phyloP scores from a whole-genome alignment of 2,888 invertebrate species.

The Asteroscopus sphinx region DNA sequence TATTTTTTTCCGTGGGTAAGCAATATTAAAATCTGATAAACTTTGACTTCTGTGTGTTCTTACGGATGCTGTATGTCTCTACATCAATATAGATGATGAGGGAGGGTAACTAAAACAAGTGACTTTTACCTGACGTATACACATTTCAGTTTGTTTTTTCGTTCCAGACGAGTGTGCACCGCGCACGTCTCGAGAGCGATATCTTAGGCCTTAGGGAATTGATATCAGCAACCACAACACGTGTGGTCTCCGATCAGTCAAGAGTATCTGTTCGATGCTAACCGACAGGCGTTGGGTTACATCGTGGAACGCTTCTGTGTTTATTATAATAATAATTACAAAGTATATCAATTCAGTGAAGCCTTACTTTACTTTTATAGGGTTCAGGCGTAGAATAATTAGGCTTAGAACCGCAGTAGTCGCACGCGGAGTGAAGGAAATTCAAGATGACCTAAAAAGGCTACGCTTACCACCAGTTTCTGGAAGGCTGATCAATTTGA shows the following conservation, averaged over 20 bases:
- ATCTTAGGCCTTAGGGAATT: conserved; percentile 32
- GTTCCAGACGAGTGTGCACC: conserved; percentile 29
- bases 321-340: conserved; percentile 21
- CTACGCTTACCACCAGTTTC: too few relatives aligned
- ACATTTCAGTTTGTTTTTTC: background rate
- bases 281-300: conserved; percentile 71
- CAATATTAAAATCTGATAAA: too few relatives aligned
- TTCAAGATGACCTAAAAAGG: too few relatives aligned
- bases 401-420: too few relatives aligned
- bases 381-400: background rate
- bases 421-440: too few relatives aligned
- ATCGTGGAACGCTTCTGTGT: conserved; percentile 56
- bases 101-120: too few relatives aligned
- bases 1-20: too few relatives aligned
- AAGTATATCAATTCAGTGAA: conserved; percentile 1
- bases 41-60: too few relatives aligned
- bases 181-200: conserved; percentile 37
- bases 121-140: too few relatives aligned
- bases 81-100: too few relatives aligned
- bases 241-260: conserved; percentile 76
- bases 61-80: too few relatives aligned
- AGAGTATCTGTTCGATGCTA: conserved; percentile 63
- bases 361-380: background rate
- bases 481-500: too few relatives aligned
- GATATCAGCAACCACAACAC: conserved; percentile 59